Conservation (phyloP, 2,888 invertebrate species). For the Hirtodrosophila confusa region DNA sequence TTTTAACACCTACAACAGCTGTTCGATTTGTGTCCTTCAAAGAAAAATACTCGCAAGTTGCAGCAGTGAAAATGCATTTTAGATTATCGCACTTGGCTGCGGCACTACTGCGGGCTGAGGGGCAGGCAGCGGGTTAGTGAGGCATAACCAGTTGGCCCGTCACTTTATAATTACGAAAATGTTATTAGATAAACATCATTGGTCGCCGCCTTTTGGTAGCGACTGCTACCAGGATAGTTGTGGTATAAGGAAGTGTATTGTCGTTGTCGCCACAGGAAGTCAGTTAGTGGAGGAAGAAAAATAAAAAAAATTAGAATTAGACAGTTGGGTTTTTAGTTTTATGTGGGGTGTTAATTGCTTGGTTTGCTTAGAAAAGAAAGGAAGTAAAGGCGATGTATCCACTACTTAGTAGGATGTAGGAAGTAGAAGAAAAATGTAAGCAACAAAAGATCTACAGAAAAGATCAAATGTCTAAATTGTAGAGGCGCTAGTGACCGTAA, state of each 20-base stretch:
- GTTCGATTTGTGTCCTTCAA: constrained; percentile 43
- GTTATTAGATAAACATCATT: constrained; percentile 74
- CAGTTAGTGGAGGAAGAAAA: constrained; percentile 24
- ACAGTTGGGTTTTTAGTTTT: constrained; percentile 36
- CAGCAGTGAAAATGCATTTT: constrained; percentile 68
- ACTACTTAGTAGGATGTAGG: constrained; percentile 24
- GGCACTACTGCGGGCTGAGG: constrained; percentile 32
- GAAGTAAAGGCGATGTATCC: constrained; percentile 17
- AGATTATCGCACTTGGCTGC: constrained; percentile 70
- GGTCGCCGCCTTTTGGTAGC: constrained; percentile 9
- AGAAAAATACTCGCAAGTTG: constrained; percentile 3
- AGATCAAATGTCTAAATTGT: too few species aligned
- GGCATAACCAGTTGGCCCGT: constrained; percentile 66
- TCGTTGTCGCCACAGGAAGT: constrained; percentile 70
- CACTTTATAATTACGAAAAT: constrained; percentile 70
- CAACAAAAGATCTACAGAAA: neutral
- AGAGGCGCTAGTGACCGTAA: too few species aligned
- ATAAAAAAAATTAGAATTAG: constrained; percentile 24
- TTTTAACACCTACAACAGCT: constrained; percentile 74
- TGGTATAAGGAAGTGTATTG: constrained; percentile 48
- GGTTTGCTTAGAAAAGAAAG: constrained; percentile 31
- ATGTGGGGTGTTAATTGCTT: constrained; percentile 66
- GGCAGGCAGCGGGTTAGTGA: constrained; percentile 39
- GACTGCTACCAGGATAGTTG: constrained; percentile 63
- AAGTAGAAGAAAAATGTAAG: neutral